Percentiles rank a stretch among this genome's conserved stretches.
Conservation (phyloP, 2,113 vertebrate genomes). For the Potamarius usumacintae region DNA sequence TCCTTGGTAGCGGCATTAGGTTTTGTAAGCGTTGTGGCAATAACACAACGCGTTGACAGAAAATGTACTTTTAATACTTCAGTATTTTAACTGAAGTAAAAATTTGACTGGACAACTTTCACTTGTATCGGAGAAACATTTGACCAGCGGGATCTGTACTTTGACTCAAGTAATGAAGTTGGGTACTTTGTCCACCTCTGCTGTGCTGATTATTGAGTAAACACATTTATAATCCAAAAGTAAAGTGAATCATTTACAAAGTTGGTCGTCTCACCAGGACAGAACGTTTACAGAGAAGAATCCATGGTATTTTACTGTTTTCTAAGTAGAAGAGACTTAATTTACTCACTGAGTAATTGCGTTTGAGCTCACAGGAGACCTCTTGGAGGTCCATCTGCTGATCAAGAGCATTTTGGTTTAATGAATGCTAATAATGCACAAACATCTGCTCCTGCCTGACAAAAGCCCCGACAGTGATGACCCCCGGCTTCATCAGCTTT, state of each 20-base stretch:
- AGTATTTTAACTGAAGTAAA: too few relatives aligned
- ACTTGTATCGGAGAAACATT: too few relatives aligned
- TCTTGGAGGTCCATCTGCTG: constrained; percentile 52
- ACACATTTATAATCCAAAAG: not conserved
- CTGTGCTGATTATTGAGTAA: not conserved
- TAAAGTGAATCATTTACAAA: not conserved
- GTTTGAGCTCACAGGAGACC: constrained; percentile 31
- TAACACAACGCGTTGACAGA: too few relatives aligned
- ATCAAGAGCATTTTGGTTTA: constrained; percentile 8
- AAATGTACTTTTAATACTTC: too few relatives aligned
- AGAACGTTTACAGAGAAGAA: not conserved
- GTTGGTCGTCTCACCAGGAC: not conserved
- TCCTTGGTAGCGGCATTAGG: too few relatives aligned
- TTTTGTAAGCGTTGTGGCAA: too few relatives aligned
- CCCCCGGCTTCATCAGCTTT: not conserved
- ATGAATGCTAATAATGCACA: constrained; percentile 44
- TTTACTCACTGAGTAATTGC: constrained; percentile 15
- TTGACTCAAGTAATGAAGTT: too few relatives aligned
- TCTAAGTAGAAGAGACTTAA: not conserved
- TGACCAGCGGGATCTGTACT: too few relatives aligned
- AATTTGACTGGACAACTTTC: too few relatives aligned
- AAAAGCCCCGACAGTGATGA: constrained; percentile 25
- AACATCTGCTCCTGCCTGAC: constrained; percentile 39
- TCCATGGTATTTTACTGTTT: not conserved
- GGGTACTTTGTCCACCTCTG: too few relatives aligned